Evolutionary conservation across 2,797 vertebrate genomes (phyloP).

Genomic region (Garrulus glandarius): DNA sequence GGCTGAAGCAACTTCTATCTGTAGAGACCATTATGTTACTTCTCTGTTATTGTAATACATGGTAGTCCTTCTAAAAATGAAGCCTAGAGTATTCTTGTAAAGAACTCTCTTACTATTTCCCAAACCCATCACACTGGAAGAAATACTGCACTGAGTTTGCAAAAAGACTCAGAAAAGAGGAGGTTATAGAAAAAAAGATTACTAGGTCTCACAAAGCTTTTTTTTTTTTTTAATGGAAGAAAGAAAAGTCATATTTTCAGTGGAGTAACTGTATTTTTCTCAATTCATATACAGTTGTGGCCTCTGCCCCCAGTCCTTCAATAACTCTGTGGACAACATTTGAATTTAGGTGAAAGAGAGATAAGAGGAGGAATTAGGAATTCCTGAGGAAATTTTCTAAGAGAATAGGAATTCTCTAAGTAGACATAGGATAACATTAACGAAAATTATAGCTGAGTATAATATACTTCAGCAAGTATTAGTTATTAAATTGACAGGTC

Average conservation of each 20-base stretch:
- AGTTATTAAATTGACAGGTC: slow-evolving; percentile 22
- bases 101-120: background rate
- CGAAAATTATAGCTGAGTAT: background rate
- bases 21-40: background rate
- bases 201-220: background rate
- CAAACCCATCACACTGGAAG: background rate
- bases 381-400: background rate
- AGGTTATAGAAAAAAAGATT: background rate
- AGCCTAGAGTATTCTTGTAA: background rate
- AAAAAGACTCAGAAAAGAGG: background rate
- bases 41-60: background rate
- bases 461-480: slow-evolving; percentile 3
- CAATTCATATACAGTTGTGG: background rate
- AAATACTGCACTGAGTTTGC: background rate
- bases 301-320: background rate
- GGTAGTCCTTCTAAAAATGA: background rate
- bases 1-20: background rate
- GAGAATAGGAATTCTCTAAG: background rate
- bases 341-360: background rate
- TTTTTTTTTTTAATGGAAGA: background rate
- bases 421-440: background rate
- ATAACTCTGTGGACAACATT: background rate
- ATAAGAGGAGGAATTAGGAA: background rate
- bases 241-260: background rate
- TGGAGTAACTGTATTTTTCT: background rate